Base-by-base conservation (phyloP, 2,888 invertebrate species). In the Chrysolina americana region DNA sequence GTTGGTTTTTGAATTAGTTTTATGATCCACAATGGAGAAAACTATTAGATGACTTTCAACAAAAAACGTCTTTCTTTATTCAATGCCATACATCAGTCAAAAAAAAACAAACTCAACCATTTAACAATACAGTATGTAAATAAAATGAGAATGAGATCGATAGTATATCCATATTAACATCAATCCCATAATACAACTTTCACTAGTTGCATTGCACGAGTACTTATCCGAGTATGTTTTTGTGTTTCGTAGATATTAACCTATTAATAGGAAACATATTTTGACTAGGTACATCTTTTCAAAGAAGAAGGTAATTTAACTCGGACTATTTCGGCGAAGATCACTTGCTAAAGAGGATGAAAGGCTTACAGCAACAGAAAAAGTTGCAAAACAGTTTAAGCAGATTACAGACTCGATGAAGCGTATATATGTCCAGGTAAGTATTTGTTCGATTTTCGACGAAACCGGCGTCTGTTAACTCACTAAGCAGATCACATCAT, bases 301-400 rank as follows among this genome's bases (percentile, higher is more conserved):
- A 47, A 47, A 15, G 47, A 15, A 47, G 47, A 15, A 47, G 36
- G 36, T 36, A 36, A 36, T 36, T 36, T 36, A 36, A 36, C 36
- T 8, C 36, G 36, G 15, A 15, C 13, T 47, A 47, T 13, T n/a
- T 47, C 47, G 15, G 47, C 2, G 47, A 15, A 47, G 47, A 47
- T 13, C 13, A n/a, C 6, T 15, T 47, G n/a, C 47, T 15, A 62
- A 59, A 36, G 53, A 63, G 63, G 63, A 70, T 70, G 47, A 63
- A 70, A 70, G 70, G 70, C 62, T 70, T 70, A 63, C 17, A 11
- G 70, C 47, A 59, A 59, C 23, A 69, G 47, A 6, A 47, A 48
- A 70, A 17, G 47, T 70, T 47, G 70, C 70, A 70, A 53, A 70
- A 70, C 41, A 28, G 5, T 11, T 48, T 56, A 65, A 70, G 65